Percentiles rank a stretch among this genome's conserved stretches.
phyloP scores from a whole-genome alignment of 2,888 invertebrate genomes.

The Orthosia gracilis region DNA sequence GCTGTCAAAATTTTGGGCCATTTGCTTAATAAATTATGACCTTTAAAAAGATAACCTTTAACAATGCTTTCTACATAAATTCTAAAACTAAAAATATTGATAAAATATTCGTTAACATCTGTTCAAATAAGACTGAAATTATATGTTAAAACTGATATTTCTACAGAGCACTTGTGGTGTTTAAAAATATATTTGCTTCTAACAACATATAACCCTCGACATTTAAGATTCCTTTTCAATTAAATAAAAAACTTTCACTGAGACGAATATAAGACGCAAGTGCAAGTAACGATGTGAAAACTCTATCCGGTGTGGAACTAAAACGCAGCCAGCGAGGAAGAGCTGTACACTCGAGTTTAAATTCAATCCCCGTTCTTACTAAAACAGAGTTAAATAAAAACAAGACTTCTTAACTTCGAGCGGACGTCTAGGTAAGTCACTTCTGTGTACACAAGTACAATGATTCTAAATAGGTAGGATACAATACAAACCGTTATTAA shows the following conservation, averaged over 20 bases:
- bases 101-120: background rate
- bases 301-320: slow-evolving; percentile 33
- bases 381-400: slow-evolving; percentile 45
- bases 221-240: slow-evolving; percentile 20
- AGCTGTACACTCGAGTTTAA: slow-evolving; percentile 62
- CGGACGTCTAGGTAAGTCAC: background rate
- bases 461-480: slow-evolving; percentile 7
- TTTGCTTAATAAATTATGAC: background rate
- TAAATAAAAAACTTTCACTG: slow-evolving; percentile 17
- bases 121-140: background rate
- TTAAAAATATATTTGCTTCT: slow-evolving; percentile 6
- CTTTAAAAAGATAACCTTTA: background rate
- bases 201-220: background rate
- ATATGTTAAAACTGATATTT: background rate
- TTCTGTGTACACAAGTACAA: slow-evolving; percentile 6
- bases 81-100: background rate
- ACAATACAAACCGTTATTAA: slow-evolving; percentile 19
- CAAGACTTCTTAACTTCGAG: slow-evolving; percentile 32
- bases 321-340: slow-evolving; percentile 51
- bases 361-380: slow-evolving; percentile 64
- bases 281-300: slow-evolving; percentile 56
- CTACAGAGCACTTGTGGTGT: background rate
- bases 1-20: background rate
- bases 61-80: background rate
- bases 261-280: slow-evolving; percentile 52